Base-by-base conservation (phyloP, 2,113 vertebrate genomes). In the Pseudopodoces humilis region DNA sequence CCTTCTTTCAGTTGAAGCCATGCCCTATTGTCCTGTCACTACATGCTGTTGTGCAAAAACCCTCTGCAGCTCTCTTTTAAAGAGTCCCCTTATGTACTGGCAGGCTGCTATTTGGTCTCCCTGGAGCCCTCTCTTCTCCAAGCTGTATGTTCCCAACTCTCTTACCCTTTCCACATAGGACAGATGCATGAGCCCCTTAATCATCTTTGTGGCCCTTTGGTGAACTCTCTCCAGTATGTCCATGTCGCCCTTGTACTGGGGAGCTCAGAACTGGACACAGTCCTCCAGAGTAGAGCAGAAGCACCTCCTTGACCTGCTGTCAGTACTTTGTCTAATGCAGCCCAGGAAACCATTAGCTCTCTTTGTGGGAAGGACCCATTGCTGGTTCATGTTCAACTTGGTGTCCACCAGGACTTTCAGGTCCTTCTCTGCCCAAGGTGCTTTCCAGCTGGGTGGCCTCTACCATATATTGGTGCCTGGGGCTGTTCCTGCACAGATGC, bases 31-130 rank as follows among this genome's bases (percentile, higher is more conserved):
- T 64, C 23, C 24, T 59, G 7, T 58, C 19, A 15, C 24, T 41
- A 9, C 13, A 5, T 59, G 37, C 13, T 0, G 0, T 10, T 46
- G 37, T 41, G n/a, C 39, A n/a, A 52, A 84, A 50, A 0, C 33
- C 16, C 20, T 58, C 20, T 58, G 28, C 58, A 58, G 13, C 24
- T 71, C 37, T 44, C 63, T 24, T 49, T 10, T 4, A 39, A 39
- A 17, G 35, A 27, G 35, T 43, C 23, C 22, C 35, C 58, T 44
- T 84, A 44, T 0, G 0, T 71, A n/a, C 28, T 47, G n/a, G 17
- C 59, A 76, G 55, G 55, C 53, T 89, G 20, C n/a, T 60, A 0
- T 22, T 68, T 1, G 0, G 9, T 60, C 24, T 89, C 28, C 8
- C 16, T 46, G 53, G 11, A 62, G 39, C 78, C 39, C 22, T 83